phyloP scores from a whole-genome alignment of 2,888 invertebrate species.

The Xylophagus ater region DNA sequence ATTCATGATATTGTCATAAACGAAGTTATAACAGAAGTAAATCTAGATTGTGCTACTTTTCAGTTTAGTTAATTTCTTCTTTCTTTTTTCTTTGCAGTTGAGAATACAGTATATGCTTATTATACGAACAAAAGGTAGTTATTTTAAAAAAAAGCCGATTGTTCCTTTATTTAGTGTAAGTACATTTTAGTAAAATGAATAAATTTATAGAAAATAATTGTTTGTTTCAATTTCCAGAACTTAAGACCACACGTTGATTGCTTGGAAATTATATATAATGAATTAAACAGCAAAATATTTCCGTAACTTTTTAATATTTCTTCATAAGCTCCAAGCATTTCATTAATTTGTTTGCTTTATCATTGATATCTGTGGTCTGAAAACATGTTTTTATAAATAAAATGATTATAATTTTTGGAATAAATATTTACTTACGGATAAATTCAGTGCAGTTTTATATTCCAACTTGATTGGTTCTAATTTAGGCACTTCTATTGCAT shows the following conservation, averaged over 20 bases:
- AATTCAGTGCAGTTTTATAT: background rate
- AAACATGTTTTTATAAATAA: constrained; percentile 6
- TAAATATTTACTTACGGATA: constrained; percentile 7
- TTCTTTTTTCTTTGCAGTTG: constrained; percentile 26
- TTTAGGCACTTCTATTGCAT: background rate
- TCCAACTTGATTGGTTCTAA: background rate
- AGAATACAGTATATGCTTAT: constrained; percentile 37
- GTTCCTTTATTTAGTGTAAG: constrained; percentile 37
- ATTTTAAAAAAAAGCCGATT: constrained; percentile 30
- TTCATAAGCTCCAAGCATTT: constrained; percentile 1
- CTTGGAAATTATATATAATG: constrained; percentile 31
- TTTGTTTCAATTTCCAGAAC: constrained; percentile 25
- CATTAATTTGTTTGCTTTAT: constrained; percentile 2
- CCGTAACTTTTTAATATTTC: background rate
- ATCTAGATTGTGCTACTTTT: constrained; percentile 9
- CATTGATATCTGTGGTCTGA: constrained; percentile 3
- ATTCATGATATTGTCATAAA: constrained; percentile 39
- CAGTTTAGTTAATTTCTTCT: background rate
- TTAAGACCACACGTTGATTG: constrained; percentile 35
- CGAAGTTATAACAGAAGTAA: constrained; percentile 40
- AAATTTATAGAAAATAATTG: constrained; percentile 3
- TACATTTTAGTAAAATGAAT: constrained; percentile 7
- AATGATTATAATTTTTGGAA: background rate
- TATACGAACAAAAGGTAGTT: constrained; percentile 31
- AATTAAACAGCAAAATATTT: constrained; percentile 16